These are phyloP conservation scores for Drosophila varians DNA, from an alignment of 1,140 invertebrate species.

Conservation along the genomic window DNA sequence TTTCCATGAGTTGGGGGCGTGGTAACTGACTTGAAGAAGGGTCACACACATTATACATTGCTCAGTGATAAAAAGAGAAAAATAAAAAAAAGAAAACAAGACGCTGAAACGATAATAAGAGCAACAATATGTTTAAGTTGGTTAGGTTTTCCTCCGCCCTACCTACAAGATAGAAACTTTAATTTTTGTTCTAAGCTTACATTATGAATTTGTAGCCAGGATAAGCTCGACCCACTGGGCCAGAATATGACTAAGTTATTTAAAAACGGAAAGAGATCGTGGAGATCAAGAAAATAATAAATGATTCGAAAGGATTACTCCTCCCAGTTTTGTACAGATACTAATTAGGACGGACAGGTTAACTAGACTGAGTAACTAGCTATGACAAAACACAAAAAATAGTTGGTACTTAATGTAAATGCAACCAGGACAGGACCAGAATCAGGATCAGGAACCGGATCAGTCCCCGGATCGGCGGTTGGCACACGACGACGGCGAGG, in stretches of 20 bases:
- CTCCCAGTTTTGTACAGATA: not conserved
- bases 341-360: constrained; percentile 13
- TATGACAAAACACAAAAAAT: constrained; percentile 36
- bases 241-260: not conserved
- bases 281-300: not conserved
- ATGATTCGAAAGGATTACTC: not conserved
- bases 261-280: not conserved
- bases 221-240: not conserved
- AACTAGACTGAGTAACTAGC: constrained; percentile 8
- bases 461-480: constrained; percentile 27
- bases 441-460: constrained; percentile 29
- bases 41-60: constrained; percentile 77
- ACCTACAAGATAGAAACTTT: constrained; percentile 39
- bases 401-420: constrained; percentile 49
- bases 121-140: constrained; percentile 81
- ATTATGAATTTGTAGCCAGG: not conserved
- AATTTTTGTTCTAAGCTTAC: constrained; percentile 13
- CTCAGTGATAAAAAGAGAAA: constrained; percentile 82
- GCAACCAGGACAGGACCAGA: constrained; percentile 41
- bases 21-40: constrained; percentile 77
- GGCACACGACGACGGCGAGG: constrained; percentile 44
- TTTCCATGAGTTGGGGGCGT: constrained; percentile 78
- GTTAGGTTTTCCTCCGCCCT: constrained; percentile 72
- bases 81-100: constrained; percentile 82
- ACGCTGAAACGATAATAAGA: constrained; percentile 83